Conservation (phyloP, 2,888 invertebrate genomes). For the Drosophila recens region DNA sequence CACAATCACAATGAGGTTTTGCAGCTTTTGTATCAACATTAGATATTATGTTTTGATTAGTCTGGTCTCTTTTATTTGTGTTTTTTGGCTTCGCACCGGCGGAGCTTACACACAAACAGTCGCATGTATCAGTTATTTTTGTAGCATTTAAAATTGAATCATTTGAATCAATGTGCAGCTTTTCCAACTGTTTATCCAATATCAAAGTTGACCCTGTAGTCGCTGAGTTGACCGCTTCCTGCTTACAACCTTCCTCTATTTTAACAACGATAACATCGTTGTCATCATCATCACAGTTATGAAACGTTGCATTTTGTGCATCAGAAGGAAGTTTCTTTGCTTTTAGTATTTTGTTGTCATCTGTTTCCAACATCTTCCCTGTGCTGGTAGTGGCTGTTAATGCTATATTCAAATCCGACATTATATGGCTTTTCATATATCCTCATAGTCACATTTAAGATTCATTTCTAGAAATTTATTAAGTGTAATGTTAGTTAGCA, state of each 20-base stretch:
- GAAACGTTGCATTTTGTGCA: slow-evolving; percentile 11
- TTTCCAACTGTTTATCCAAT: slow-evolving; percentile 40
- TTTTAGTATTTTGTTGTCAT: slow-evolving; percentile 9
- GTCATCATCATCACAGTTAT: slow-evolving; percentile 43
- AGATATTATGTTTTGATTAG: neutral
- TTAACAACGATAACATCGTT: slow-evolving; percentile 44
- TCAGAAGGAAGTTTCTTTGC: slow-evolving; percentile 1
- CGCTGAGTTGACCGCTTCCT: slow-evolving; percentile 16
- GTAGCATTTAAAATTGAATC: neutral
- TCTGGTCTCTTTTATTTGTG: neutral
- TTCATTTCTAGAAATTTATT: slow-evolving; percentile 2
- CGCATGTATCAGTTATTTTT: neutral
- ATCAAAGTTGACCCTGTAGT: slow-evolving; percentile 14
- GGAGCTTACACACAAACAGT: neutral
- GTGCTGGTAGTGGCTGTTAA: neutral
- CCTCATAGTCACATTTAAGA: slow-evolving; percentile 19
- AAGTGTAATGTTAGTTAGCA: neutral
- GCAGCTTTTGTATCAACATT: neutral
- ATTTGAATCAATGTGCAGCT: slow-evolving; percentile 42
- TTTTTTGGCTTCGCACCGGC: slow-evolving; percentile 15
- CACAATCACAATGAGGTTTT: neutral
- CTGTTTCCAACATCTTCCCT: slow-evolving; percentile 5
- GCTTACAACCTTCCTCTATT: slow-evolving; percentile 60
- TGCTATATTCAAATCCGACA: slow-evolving; percentile 39
- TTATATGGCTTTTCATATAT: slow-evolving; percentile 21